Evolutionary conservation across 2,113 vertebrate genomes (phyloP).

Genomic region (Halichoerus grypus): DNA sequence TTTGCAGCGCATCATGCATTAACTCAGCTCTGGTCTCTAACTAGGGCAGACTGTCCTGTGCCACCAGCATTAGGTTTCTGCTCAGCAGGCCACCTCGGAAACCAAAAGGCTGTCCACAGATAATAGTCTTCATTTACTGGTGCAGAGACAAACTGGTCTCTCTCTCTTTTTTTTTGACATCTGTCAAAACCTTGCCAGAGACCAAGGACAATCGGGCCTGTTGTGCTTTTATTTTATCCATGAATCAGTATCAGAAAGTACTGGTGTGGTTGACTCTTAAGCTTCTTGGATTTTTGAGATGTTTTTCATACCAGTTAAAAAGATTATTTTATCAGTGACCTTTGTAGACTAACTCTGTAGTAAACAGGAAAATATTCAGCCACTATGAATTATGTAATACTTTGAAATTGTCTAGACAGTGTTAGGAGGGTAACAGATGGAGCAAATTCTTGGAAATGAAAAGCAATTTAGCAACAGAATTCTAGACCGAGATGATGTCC

Average conservation of each 20-base stretch:
- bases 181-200: constrained; percentile 31
- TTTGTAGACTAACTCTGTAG: constrained; percentile 66
- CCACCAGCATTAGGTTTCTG: neutral
- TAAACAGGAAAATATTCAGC: constrained; percentile 71
- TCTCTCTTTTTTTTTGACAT: neutral
- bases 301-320: constrained; percentile 64
- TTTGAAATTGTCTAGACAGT: constrained; percentile 73
- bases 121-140: neutral
- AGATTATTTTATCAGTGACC: constrained; percentile 76
- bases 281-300: constrained; percentile 57
- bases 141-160: neutral
- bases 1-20: neutral
- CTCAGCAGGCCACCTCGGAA: neutral
- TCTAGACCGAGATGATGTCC: neutral
- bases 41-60: neutral
- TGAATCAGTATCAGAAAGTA: neutral
- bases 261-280: neutral
- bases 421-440: constrained; percentile 38
- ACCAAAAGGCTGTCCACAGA: neutral
- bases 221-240: neutral
- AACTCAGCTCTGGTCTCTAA: neutral
- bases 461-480: neutral
- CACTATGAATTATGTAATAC: constrained; percentile 70
- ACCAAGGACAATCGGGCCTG: neutral
- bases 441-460: constrained; percentile 54